Percentiles rank a stretch among this genome's conserved stretches.
These are phyloP conservation scores for Pipistrellus pipistrellus DNA, from an alignment of 2,797 vertebrate species.

Conservation along the genomic window DNA sequence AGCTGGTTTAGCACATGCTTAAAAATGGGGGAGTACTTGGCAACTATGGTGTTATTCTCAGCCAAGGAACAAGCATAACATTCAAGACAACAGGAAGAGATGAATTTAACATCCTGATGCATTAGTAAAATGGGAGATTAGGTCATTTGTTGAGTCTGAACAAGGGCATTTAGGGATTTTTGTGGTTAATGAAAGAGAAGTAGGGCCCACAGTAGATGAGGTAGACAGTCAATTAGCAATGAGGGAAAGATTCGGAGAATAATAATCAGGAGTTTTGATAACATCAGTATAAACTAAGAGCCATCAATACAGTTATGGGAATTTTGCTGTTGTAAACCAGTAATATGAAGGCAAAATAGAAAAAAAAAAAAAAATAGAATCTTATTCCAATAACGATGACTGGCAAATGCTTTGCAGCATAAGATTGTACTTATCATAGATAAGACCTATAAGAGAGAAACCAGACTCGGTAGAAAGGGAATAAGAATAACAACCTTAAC, in stretches of 20 bases:
- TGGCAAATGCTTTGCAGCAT: not conserved
- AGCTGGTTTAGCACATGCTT: constrained; percentile 58
- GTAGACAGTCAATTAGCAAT: constrained; percentile 68
- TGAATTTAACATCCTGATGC: constrained; percentile 76
- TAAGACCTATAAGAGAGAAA: not conserved
- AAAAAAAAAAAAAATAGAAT: not conserved
- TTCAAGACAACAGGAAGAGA: constrained; percentile 77
- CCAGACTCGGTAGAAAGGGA: not conserved
- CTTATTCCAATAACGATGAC: not conserved
- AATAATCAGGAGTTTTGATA: constrained; percentile 32
- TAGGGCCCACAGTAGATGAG: constrained; percentile 39
- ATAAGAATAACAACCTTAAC: not conserved
- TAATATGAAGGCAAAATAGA: not conserved
- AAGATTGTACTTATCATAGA: not conserved
- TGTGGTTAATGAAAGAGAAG: constrained; percentile 79
- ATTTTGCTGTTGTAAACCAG: constrained; percentile 40
- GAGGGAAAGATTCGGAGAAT: constrained; percentile 47
- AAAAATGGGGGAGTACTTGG: constrained; percentile 62
- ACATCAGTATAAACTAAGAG: constrained; percentile 28
- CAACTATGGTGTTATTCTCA: constrained; percentile 55
- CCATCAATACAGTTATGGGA: constrained; percentile 53
- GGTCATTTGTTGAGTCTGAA: constrained; percentile 74
- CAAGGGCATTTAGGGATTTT: constrained; percentile 68
- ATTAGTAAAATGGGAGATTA: constrained; percentile 79
- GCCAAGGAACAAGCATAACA: constrained; percentile 67